Percentiles rank a stretch among this genome's conserved stretches.
These are phyloP conservation scores for Piaya cayana DNA, from an alignment of 2,113 vertebrate species.

Conservation along the genomic window DNA sequence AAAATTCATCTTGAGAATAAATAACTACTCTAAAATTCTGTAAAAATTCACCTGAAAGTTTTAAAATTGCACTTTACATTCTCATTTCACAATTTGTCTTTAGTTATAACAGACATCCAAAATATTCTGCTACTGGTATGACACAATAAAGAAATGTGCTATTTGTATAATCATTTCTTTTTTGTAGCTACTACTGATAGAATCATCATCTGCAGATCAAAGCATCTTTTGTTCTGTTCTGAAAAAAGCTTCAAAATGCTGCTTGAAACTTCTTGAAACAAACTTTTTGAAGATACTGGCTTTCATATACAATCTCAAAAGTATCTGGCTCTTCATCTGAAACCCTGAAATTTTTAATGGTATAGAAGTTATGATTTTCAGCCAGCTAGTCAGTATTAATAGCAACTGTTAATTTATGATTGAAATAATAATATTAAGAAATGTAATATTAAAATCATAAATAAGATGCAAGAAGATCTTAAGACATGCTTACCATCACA, in stretches of 20 bases:
- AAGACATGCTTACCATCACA: neutral
- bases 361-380: neutral
- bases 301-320: constrained; percentile 41
- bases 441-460: neutral
- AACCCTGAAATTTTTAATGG: neutral
- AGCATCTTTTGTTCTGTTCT: constrained; percentile 49
- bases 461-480: neutral
- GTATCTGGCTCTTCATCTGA: neutral
- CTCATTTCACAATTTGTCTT: constrained; percentile 38
- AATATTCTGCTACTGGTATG: constrained; percentile 19
- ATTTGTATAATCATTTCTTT: constrained; percentile 57
- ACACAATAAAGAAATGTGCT: constrained; percentile 39
- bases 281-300: constrained; percentile 2
- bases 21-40: neutral
- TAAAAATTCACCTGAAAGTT: constrained; percentile 12
- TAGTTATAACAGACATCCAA: constrained; percentile 15
- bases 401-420: neutral
- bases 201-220: constrained; percentile 55
- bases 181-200: constrained; percentile 43
- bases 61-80: constrained; percentile 17
- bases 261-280: constrained; percentile 28
- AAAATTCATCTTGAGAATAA: neutral
- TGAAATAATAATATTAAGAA: neutral
- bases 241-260: constrained; percentile 39
- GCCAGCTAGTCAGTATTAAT: neutral